phyloP scores from a whole-genome alignment of 2,113 vertebrate species.

The Pangasianodon hypophthalmus region DNA sequence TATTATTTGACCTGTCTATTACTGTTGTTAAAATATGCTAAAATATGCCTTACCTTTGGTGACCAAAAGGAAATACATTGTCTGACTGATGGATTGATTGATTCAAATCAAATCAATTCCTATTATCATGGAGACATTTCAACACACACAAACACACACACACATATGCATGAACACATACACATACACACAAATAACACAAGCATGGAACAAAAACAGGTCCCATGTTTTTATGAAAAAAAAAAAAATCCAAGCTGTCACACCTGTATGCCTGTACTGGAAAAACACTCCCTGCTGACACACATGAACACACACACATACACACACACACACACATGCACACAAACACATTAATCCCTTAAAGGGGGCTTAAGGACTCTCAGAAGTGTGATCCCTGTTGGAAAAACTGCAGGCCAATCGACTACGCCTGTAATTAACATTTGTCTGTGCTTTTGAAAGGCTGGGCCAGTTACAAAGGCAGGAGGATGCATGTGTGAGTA shows the following conservation, averaged over 20 bases:
- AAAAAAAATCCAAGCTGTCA: neutral
- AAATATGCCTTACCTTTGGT: neutral
- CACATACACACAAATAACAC: neutral
- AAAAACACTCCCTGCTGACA: conserved; percentile 35
- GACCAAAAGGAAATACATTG: neutral
- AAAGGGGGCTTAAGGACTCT: conserved; percentile 73
- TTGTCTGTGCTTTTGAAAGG: conserved; percentile 63
- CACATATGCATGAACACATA: neutral
- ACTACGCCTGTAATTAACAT: conserved; percentile 71
- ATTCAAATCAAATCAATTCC: neutral
- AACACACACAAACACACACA: neutral
- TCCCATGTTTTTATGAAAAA: neutral
- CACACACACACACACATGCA: conserved; percentile 48
- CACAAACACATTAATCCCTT: conserved; percentile 67
- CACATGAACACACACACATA: conserved; percentile 49
- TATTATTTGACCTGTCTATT: neutral
- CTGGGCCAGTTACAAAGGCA: conserved; percentile 64
- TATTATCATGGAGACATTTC: neutral
- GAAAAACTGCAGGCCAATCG: conserved; percentile 58
- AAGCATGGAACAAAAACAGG: neutral
- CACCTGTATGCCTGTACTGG: conserved; percentile 36
- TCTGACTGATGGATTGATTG: neutral
- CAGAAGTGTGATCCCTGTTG: conserved; percentile 61
- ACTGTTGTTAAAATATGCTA: neutral
- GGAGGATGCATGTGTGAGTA: conserved; percentile 32